Evolutionary conservation across 2,888 invertebrate species (phyloP).

Genomic region (Drosophila parthenogenetica): DNA sequence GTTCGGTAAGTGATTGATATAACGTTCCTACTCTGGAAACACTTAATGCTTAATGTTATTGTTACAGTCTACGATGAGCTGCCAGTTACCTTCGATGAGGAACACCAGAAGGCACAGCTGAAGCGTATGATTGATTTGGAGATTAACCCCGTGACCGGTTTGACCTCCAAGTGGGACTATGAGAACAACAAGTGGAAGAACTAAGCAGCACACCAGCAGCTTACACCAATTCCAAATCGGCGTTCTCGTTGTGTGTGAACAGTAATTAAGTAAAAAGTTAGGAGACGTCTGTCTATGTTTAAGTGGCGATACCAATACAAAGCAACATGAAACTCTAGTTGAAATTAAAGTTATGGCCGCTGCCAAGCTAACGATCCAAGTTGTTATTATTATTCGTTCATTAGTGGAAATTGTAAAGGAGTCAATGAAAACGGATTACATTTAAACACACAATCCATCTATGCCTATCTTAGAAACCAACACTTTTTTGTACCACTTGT

Average conservation of each 20-base stretch:
- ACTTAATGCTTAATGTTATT: neutral
- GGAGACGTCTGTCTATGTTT: constrained; percentile 67
- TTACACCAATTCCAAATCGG: constrained; percentile 31
- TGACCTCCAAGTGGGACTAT: constrained; percentile 95
- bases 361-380: constrained; percentile 45
- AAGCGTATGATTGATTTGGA: constrained; percentile 92
- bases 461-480: no score
- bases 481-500: constrained; percentile 1
- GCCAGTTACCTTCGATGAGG: constrained; percentile 91
- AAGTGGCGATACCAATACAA: constrained; percentile 52
- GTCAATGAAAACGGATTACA: no score
- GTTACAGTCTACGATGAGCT: constrained; percentile 87
- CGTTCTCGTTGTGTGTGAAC: constrained; percentile 39
- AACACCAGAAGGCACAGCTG: constrained; percentile 91
- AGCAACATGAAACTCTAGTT: constrained; percentile 61
- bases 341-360: constrained; percentile 71
- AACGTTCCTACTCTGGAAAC: neutral
- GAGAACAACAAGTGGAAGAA: constrained; percentile 96
- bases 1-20: constrained; percentile 74
- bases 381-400: neutral
- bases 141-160: constrained; percentile 92
- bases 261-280: constrained; percentile 63
- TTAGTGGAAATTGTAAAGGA: no score
- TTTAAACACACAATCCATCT: no score
- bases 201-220: constrained; percentile 45